Conservation (phyloP, 2,797 vertebrate species). For the Adrianichthys oophorus region DNA sequence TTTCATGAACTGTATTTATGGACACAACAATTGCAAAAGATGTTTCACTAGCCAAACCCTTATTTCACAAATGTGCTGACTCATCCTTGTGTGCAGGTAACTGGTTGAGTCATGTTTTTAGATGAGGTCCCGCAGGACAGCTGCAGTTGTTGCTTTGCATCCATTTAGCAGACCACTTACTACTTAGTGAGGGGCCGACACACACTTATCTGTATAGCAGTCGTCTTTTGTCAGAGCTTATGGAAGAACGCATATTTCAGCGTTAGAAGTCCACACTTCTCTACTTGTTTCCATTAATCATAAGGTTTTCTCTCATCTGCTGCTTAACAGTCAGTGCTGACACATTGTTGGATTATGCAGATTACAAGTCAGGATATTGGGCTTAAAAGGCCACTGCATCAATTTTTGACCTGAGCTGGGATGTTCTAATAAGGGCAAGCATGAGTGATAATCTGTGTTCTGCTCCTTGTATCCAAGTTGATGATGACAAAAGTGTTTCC, state of each 20-base stretch:
- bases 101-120: slow-evolving; percentile 54
- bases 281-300: slow-evolving; percentile 31
- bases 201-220: slow-evolving; percentile 19
- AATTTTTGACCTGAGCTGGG: slow-evolving; percentile 1
- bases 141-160: slow-evolving; percentile 30
- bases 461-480: background rate
- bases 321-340: slow-evolving; percentile 6
- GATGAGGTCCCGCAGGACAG: slow-evolving; percentile 36
- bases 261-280: slow-evolving; percentile 24
- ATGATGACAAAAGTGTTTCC: too few species aligned
- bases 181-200: background rate
- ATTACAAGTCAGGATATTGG: slow-evolving; percentile 17
- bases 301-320: slow-evolving; percentile 3
- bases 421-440: slow-evolving; percentile 1
- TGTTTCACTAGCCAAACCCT: background rate
- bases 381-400: slow-evolving; percentile 7
- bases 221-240: slow-evolving; percentile 7
- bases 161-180: slow-evolving; percentile 37
- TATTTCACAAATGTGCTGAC: slow-evolving; percentile 38
- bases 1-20: too few species aligned
- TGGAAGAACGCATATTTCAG: slow-evolving; percentile 8
- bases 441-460: background rate
- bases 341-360: slow-evolving; percentile 20
- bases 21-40: slow-evolving; percentile 8
- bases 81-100: slow-evolving; percentile 44